Conservation (phyloP, 1,140 invertebrate genomes). For the Formica exsecta region DNA sequence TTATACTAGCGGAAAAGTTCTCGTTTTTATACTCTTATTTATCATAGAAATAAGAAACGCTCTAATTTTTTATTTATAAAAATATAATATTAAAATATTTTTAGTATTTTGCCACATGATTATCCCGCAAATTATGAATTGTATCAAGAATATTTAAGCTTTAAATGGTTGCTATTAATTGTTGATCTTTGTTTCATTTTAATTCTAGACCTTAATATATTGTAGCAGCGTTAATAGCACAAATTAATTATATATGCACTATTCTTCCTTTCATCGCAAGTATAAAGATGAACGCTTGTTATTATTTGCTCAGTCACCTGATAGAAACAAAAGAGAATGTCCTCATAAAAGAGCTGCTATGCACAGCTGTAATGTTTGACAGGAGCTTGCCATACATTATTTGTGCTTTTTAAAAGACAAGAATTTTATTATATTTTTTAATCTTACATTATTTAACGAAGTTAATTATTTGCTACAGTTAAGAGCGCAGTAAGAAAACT, state of each 20-base stretch:
- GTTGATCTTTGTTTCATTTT: not conserved
- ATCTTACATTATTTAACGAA: not conserved
- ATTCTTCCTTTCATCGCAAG: not conserved
- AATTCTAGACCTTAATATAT: not conserved
- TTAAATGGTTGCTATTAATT: not conserved
- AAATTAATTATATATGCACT: constrained; percentile 51
- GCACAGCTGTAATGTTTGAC: not conserved
- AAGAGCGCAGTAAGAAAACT: not conserved
- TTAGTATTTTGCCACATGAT: not conserved
- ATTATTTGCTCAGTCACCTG: constrained; percentile 22
- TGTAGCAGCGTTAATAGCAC: not conserved
- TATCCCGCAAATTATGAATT: not conserved
- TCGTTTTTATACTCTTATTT: not conserved
- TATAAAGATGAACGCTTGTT: constrained; percentile 11
- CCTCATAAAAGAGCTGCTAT: not conserved
- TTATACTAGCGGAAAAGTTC: not conserved
- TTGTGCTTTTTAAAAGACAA: not conserved
- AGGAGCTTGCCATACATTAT: not conserved
- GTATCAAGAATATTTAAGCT: not conserved
- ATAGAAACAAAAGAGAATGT: not conserved
- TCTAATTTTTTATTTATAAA: not conserved
- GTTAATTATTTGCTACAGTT: not conserved
- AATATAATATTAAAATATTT: not conserved
- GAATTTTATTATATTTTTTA: constrained; percentile 4
- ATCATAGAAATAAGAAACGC: not conserved